Evolutionary conservation across 2,888 invertebrate genomes (phyloP), one percentile per base, ranked within the genome.

Genomic region (Barypeithes pellucidus): DNA sequence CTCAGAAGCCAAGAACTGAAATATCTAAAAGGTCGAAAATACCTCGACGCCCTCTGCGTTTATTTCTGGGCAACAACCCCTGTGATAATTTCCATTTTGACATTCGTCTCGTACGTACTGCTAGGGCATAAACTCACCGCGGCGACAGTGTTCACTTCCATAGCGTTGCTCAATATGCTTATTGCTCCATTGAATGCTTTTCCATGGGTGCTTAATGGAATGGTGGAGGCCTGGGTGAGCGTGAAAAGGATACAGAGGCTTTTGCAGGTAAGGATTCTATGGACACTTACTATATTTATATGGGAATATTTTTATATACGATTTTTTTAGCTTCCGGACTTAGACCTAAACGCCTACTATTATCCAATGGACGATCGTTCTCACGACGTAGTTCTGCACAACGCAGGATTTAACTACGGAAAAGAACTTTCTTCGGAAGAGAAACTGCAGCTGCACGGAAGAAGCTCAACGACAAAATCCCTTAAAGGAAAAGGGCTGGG

Each of bases 51-150:
- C 0, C 87, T 97, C 73, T 99, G 99, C 86, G 99, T 99, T 12
- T 99, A 96, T 85, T 94, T 99, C 85, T 99, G 99, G 99, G 99
- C 99, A 0, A 96, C 97, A 0, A 98, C 98, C 7, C 99, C 99
- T 0, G 95, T 98, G 24, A 84, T 96, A 18, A 95, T 96, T 80
- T 93, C 95, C 1, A 90, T 96, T 71, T 87, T 96, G 9, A 96
- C 96, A 0, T 94, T 97, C 81, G 90, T 91, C 12, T 91, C 93
- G 7, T 95, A 94, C 81, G 91, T 92, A 24, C 85, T 94, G n/a
- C 83, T 95, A 78, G 93, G 96, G 72, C 89, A 94, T 87, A 87
- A 90, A 59, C 88, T 99, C 9, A 93, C 93, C 57, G 97, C 98
- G 2, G 93, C 97, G 20, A 96, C 93, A 67, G 96, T 93, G 77